A percentile compares a stretch with the other conserved stretches of the same genome.
phyloP scores from a whole-genome alignment of 37 sponge, comb jelly and placozoan genomes.

The Aphrocallistes beatrix region DNA sequence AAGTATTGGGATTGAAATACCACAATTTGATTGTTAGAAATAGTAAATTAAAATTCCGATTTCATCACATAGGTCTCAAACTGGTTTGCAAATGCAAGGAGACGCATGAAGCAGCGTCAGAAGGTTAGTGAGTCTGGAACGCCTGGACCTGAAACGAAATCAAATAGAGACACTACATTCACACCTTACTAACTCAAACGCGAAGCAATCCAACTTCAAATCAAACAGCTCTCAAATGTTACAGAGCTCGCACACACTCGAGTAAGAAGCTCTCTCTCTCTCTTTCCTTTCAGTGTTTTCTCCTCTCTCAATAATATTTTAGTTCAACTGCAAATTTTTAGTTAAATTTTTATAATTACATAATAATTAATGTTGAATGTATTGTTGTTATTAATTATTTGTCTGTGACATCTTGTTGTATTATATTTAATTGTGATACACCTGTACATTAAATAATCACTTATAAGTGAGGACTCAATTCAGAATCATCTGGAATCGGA shows the following conservation, averaged over 20 bases:
- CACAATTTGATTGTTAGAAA: neutral
- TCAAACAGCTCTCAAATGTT: neutral
- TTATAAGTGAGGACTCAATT: neutral
- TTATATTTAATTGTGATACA: neutral
- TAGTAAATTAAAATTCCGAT: neutral
- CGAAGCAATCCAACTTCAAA: neutral
- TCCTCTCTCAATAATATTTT: neutral
- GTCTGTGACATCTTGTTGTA: neutral
- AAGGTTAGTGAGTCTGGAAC: conserved; percentile 14
- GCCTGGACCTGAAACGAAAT: conserved; percentile 3
- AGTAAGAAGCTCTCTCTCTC: neutral
- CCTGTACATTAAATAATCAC: neutral
- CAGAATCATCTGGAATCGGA: too few species aligned
- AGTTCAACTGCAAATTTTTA: conserved; percentile 16
- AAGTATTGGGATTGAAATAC: neutral
- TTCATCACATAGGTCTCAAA: conserved; percentile 46
- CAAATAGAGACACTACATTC: neutral
- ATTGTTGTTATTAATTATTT: neutral
- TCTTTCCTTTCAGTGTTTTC: neutral
- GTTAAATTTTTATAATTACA: conserved; percentile 10
- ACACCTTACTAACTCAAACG: conserved; percentile 6
- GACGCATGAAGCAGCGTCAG: conserved; percentile 45
- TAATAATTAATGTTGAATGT: neutral
- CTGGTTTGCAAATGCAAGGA: conserved; percentile 71
- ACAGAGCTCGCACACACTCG: neutral